Base-by-base conservation (phyloP, 1,140 invertebrate genomes). In the Tetramorium alpestre region DNA sequence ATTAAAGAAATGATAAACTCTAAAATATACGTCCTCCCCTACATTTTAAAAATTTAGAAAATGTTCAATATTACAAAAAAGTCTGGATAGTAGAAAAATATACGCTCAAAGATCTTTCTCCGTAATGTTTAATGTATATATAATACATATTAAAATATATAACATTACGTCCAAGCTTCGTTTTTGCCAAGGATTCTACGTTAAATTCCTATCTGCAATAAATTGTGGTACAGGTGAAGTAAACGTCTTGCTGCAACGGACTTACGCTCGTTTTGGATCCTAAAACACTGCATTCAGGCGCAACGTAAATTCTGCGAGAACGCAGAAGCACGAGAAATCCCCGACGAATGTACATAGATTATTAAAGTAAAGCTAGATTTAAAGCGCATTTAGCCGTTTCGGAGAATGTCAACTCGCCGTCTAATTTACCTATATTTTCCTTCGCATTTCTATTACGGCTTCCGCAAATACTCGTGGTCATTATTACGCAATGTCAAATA, bases 341-440 rank as follows among this genome's bases (percentile, higher is more conserved):
- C n/a, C 41, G 44, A 84, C 67, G 69, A 84, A 75, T 75, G 54
- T 84, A 84, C 69, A 62, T 82, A 75, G 54, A 84, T 84, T 84
- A 84, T 84, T 73, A 84, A 84, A 75, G 80, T 75, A 60, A 84
- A 84, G 69, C 80, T 62, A 84, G 28, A 84, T 84, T 84, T 84
- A 73, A 84, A 84, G 54, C 56, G 54, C 54, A 62, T 84, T 84
- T 84, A 84, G 28, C 28, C 54, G 69, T 84, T 75, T 60, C 13
- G 49, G 22, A 25, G 38, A n/a, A 49, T n/a, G n/a, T 80, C 77
- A 80, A 69, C 47, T 2, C 33, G 13, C 69, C 69, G 11, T 84
- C 80, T 73, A 84, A 84, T 84, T 75, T 60, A 33, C 58, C 80
- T 73, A 82, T 60, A 60, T 84, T 72, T 60, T 58, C 65, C 51